Evolutionary conservation across 2,797 vertebrate species (phyloP).

Genomic region (Lepilemur septentrionalis): DNA sequence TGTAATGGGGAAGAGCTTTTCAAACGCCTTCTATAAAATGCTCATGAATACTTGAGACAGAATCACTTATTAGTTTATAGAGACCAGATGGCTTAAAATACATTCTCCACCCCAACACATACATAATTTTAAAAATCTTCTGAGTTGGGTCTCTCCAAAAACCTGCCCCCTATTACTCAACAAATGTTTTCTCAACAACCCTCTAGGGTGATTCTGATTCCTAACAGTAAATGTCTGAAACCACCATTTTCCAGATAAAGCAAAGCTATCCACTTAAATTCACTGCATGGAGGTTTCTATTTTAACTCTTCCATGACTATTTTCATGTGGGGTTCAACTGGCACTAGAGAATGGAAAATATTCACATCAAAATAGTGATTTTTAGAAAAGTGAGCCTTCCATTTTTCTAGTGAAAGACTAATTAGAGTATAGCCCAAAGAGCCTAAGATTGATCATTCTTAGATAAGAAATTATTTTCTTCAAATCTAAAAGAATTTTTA

Average conservation of each 20-base stretch:
- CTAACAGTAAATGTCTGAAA: neutral
- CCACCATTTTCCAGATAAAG: neutral
- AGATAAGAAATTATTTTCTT: slow-evolving; percentile 49
- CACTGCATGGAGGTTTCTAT: neutral
- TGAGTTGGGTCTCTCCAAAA: neutral
- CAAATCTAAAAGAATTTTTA: slow-evolving; percentile 47
- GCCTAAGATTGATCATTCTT: slow-evolving; percentile 27
- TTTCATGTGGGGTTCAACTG: neutral
- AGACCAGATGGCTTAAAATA: slow-evolving; percentile 50
- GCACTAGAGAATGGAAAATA: neutral
- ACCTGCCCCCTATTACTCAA: neutral
- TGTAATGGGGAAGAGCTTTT: neutral
- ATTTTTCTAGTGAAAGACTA: slow-evolving; percentile 35
- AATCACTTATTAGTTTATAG: slow-evolving; percentile 22
- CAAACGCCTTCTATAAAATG: slow-evolving; percentile 19
- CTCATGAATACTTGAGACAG: neutral
- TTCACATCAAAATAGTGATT: neutral
- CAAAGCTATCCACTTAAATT: neutral
- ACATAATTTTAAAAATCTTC: neutral
- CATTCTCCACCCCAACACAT: neutral
- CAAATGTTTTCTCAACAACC: neutral
- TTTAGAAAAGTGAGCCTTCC: neutral
- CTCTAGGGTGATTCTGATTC: neutral
- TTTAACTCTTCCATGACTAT: slow-evolving; percentile 43
- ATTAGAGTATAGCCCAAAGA: slow-evolving; percentile 28